Evolutionary conservation across 2,113 vertebrate species (phyloP).

Genomic region (Ranitomeya variabilis): DNA sequence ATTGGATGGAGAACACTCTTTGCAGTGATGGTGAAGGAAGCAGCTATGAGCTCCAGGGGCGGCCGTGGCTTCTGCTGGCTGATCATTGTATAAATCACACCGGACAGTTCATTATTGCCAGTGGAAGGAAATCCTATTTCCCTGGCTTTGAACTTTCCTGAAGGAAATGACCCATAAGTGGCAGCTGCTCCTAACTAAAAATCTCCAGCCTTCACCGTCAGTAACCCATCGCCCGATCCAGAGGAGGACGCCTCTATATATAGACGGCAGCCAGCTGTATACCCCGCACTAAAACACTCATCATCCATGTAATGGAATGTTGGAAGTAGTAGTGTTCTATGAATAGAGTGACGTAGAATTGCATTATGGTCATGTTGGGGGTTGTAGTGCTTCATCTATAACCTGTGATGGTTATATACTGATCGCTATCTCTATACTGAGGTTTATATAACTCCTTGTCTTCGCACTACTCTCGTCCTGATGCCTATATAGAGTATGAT

Average conservation of each 20-base stretch:
- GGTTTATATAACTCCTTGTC: no score
- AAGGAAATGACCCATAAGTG: conserved; percentile 34
- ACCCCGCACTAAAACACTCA: background rate
- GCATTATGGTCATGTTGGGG: background rate
- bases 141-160: conserved; percentile 24
- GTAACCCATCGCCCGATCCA: background rate
- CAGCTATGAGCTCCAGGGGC: background rate
- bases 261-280: background rate
- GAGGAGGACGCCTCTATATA: background rate
- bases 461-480: background rate
- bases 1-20: background rate
- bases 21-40: background rate
- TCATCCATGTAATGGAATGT: background rate
- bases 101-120: conserved; percentile 26
- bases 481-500: conserved; percentile 11
- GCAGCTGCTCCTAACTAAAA: background rate
- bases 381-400: background rate
- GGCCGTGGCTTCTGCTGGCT: background rate
- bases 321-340: background rate
- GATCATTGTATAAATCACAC: background rate
- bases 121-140: conserved; percentile 10
- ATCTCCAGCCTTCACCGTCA: background rate
- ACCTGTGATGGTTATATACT: background rate
- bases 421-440: no score
- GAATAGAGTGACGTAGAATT: no score